phyloP scores from a whole-genome alignment of 2,113 vertebrate species.

The Tursiops truncatus region DNA sequence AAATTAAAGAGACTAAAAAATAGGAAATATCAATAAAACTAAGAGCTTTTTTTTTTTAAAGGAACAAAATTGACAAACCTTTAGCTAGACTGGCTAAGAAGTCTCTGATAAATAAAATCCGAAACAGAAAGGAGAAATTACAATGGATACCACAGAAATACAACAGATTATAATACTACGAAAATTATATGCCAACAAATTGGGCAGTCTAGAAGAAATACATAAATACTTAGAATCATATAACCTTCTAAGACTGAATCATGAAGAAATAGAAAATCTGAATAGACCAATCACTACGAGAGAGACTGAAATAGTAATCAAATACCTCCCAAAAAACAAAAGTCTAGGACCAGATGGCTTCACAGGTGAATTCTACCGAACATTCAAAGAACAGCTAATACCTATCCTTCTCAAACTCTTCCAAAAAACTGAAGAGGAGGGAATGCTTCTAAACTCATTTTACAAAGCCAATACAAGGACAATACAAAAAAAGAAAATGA shows the following conservation, averaged over 20 bases:
- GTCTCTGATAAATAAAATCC: neutral
- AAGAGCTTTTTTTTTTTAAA: neutral
- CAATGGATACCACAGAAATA: neutral
- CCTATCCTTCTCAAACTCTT: neutral
- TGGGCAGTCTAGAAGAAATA: neutral
- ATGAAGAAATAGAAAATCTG: neutral
- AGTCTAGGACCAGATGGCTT: neutral
- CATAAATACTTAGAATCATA: neutral
- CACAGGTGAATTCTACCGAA: neutral
- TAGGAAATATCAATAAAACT: neutral
- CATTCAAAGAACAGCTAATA: neutral
- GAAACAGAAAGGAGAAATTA: neutral
- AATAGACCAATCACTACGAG: neutral
- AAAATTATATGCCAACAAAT: neutral
- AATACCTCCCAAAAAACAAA: neutral
- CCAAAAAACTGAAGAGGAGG: neutral
- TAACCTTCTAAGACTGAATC: neutral
- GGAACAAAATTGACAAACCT: neutral
- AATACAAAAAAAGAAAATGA: neutral
- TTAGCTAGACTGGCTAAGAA: neutral
- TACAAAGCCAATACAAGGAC: neutral
- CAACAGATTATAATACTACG: neutral
- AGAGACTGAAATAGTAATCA: neutral
- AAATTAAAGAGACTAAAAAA: neutral
- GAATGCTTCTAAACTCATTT: neutral